Evolutionary conservation across 2,797 vertebrate genomes (phyloP).

Genomic region (Danio kyathit): DNA sequence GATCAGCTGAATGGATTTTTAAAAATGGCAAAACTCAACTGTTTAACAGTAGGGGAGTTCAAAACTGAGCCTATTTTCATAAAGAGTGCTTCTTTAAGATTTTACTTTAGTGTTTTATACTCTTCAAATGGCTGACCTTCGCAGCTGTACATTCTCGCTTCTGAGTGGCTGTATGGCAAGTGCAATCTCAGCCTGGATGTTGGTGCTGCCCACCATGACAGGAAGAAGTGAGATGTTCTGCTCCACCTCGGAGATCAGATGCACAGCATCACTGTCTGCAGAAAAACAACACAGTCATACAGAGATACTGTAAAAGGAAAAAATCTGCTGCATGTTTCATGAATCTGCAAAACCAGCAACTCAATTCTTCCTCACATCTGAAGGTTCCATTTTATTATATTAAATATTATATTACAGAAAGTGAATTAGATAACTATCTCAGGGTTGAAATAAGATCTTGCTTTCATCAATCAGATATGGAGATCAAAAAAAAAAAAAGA

Average conservation of each 20-base stretch:
- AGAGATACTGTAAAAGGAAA: not conserved
- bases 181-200: conserved; percentile 79
- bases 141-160: conserved; percentile 85
- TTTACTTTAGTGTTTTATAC: not conserved
- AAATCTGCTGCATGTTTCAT: not conserved
- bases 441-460: not conserved
- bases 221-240: conserved; percentile 76
- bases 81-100: too few species aligned
- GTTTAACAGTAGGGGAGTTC: too few species aligned
- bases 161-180: conserved; percentile 81
- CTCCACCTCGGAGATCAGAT: conserved; percentile 83
- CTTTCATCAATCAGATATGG: conserved; percentile 17
- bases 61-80: too few species aligned
- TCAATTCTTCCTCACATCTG: not conserved
- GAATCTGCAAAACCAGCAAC: not conserved
- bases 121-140: conserved; percentile 75
- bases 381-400: not conserved
- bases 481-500: conserved; percentile 6
- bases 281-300: too few species aligned
- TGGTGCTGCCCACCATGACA: conserved; percentile 63
- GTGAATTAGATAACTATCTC: conserved; percentile 16
- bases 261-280: conserved; percentile 80
- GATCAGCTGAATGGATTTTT: too few species aligned
- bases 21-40: too few species aligned
- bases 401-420: not conserved